These are phyloP conservation scores for Pinna nobilis DNA, from an alignment of 1,140 invertebrate genomes.

Conservation along the genomic window DNA sequence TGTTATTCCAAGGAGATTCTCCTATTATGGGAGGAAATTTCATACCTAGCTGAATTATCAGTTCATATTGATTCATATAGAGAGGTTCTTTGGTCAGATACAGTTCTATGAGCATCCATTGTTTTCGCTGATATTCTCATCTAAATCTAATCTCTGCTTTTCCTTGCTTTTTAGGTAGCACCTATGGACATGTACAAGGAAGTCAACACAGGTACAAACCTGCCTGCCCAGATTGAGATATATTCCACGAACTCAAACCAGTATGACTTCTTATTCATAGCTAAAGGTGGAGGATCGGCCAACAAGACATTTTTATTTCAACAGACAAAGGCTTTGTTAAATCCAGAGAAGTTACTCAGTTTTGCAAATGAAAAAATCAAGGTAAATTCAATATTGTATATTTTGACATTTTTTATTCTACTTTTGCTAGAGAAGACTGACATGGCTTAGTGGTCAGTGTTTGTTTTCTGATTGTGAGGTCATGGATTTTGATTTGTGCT, in stretches of 20 bases:
- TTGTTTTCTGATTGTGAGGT: no score
- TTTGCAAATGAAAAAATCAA: conserved; percentile 75
- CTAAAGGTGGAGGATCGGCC: conserved; percentile 75
- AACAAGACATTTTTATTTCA: conserved; percentile 75
- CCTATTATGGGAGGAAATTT: no score
- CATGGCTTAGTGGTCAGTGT: no score
- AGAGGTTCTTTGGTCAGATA: no score
- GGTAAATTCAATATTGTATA: conserved; percentile 47
- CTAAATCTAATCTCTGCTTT: no score
- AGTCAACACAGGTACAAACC: conserved; percentile 74
- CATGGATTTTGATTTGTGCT: no score
- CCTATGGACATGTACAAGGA: conserved; percentile 75
- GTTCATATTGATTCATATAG: no score
- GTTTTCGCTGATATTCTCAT: no score
- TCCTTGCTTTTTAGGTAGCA: conserved; percentile 66
- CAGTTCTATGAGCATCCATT: no score
- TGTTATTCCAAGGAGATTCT: no score
- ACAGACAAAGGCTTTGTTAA: conserved; percentile 75
- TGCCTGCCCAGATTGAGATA: conserved; percentile 75
- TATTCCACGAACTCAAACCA: conserved; percentile 69
- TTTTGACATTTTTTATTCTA: neutral
- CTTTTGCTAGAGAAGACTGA: no score
- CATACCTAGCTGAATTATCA: no score
- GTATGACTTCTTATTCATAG: conserved; percentile 75
- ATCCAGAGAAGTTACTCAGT: conserved; percentile 72